Evolutionary conservation across 1,140 invertebrate species (phyloP).

Genomic region (Babylonia areolata): DNA sequence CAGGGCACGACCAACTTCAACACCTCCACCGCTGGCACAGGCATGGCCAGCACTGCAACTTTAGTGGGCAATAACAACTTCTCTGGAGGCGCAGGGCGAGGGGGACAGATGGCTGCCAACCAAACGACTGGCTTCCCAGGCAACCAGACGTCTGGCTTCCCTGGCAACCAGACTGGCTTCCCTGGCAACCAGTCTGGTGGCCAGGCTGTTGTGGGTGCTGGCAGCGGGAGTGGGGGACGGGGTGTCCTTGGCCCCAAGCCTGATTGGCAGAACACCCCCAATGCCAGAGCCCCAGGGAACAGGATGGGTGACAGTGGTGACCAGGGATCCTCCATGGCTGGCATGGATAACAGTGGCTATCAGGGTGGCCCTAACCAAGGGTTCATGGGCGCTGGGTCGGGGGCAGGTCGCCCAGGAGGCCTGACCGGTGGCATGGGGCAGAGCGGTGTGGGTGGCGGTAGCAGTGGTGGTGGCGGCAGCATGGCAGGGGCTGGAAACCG

Average conservation of each 20-base stretch:
- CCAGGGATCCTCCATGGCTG: neutral
- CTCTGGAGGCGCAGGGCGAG: too few species aligned
- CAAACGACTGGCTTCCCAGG: too few species aligned
- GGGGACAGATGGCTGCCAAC: too few species aligned
- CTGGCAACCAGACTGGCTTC: neutral
- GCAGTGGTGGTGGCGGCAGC: neutral
- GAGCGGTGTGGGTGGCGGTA: neutral
- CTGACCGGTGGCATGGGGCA: neutral
- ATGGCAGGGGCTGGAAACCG: neutral
- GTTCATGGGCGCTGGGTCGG: neutral
- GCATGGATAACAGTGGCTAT: neutral
- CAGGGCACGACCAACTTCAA: neutral
- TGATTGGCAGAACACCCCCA: neutral
- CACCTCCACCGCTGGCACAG: neutral
- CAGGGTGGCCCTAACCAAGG: neutral
- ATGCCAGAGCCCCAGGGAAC: neutral
- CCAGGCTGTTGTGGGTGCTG: neutral
- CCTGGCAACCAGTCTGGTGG: neutral
- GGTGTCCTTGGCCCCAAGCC: neutral
- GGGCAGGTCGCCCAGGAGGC: neutral
- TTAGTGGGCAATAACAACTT: too few species aligned
- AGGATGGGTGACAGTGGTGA: neutral
- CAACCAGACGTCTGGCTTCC: neutral
- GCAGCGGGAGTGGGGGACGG: neutral
- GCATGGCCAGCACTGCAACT: too few species aligned